phyloP scores from a whole-genome alignment of 2,113 vertebrate species.

The Malurus alboscapulatus region DNA sequence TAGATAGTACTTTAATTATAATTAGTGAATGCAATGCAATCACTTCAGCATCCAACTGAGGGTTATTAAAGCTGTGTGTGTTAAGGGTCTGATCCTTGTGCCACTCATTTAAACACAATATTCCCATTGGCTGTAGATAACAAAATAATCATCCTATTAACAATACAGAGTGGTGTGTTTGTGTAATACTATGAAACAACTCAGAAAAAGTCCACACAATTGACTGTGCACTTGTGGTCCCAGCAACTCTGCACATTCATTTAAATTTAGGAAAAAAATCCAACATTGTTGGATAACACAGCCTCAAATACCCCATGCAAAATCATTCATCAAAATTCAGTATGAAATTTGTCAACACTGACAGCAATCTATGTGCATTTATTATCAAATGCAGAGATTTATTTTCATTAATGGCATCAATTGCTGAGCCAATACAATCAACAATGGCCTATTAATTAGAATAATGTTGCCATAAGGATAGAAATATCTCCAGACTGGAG shows the following conservation, averaged over 20 bases:
- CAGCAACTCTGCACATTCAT: not conserved
- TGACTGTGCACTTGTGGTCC: not conserved
- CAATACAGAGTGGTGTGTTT: not conserved
- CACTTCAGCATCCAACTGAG: conserved; percentile 30
- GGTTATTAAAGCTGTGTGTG: not conserved
- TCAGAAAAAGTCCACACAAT: not conserved
- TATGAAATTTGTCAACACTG: not conserved
- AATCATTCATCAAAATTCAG: not conserved
- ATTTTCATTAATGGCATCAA: not conserved
- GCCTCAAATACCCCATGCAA: not conserved
- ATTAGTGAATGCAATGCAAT: conserved; percentile 27
- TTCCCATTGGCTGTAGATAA: not conserved
- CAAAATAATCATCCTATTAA: not conserved
- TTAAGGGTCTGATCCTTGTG: conserved; percentile 20
- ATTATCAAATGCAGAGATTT: conserved; percentile 12
- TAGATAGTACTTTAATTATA: not conserved
- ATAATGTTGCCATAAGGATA: conserved; percentile 21
- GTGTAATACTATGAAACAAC: not conserved
- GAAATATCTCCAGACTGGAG: conserved; percentile 20
- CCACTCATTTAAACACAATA: not conserved
- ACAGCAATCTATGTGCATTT: not conserved
- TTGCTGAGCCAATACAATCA: conserved; percentile 3
- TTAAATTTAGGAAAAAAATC: not conserved
- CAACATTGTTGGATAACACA: not conserved
- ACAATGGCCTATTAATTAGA: not conserved